phyloP scores from a whole-genome alignment of 2,797 vertebrate genomes.

The Buceros bicornis region DNA sequence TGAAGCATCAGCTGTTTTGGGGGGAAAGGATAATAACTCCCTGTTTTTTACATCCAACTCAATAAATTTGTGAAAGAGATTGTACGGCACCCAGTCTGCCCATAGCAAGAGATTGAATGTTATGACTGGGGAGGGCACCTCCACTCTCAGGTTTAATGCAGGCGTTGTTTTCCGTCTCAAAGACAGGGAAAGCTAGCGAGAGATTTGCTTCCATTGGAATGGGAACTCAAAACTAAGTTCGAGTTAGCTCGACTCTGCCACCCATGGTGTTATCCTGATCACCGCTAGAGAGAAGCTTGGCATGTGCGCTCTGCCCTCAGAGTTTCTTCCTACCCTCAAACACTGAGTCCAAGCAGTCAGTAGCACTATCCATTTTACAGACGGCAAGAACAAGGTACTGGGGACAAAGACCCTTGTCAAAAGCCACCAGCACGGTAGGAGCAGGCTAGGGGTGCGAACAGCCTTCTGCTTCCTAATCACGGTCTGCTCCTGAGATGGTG shows the following conservation, averaged over 20 bases:
- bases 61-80: neutral
- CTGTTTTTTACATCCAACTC: conserved; percentile 36
- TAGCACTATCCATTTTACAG: neutral
- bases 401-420: neutral
- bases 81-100: neutral
- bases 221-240: neutral
- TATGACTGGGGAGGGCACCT: neutral
- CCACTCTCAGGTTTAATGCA: conserved; percentile 34
- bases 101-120: neutral
- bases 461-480: neutral
- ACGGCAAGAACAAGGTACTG: neutral
- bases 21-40: conserved; percentile 38
- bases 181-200: neutral
- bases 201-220: rapidly evolving
- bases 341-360: neutral
- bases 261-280: rapidly evolving
- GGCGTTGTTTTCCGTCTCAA: neutral
- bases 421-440: neutral
- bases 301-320: neutral
- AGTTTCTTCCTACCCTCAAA: neutral
- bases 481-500: rapidly evolving
- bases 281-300: neutral
- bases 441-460: neutral
- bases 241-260: rapidly evolving
- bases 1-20: conserved; percentile 45